Percentiles rank a stretch among this genome's conserved stretches.
phyloP scores from a whole-genome alignment of 2,888 invertebrate species.

The Volucella inanis region DNA sequence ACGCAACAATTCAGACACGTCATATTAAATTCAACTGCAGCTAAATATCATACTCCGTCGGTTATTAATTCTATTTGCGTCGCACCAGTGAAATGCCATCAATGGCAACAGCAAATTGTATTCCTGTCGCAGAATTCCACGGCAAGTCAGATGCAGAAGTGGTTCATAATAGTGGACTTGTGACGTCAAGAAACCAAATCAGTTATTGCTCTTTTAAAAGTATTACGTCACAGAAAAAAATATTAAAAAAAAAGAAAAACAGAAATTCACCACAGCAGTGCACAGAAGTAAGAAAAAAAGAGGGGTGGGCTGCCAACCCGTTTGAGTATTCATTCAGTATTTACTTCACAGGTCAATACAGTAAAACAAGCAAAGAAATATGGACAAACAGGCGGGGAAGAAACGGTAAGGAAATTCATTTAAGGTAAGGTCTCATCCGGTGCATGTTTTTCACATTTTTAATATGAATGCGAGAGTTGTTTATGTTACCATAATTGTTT shows the following conservation, averaged over 20 bases:
- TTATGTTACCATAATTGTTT: no score
- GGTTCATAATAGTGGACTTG: conserved; percentile 2
- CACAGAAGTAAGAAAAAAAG: not conserved
- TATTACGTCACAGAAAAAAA: conserved; percentile 18
- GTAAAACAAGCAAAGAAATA: no score
- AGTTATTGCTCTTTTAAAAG: not conserved
- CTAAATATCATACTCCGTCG: not conserved
- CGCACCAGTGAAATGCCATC: conserved; percentile 5
- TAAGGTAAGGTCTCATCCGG: no score
- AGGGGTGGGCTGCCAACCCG: not conserved
- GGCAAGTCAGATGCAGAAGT: not conserved
- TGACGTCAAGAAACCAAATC: conserved; percentile 47
- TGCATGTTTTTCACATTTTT: no score
- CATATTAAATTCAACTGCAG: conserved; percentile 5
- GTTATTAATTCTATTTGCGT: conserved; percentile 50
- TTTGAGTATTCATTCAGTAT: no score
- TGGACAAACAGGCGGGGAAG: no score
- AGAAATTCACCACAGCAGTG: conserved; percentile 25
- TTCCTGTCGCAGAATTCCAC: not conserved
- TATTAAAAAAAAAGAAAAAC: not conserved
- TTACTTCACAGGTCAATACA: conserved; percentile 7
- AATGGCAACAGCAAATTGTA: not conserved
- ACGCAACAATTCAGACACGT: conserved; percentile 10
- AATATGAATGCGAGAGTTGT: no score
- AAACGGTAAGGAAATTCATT: no score